Evolutionary conservation across 2,888 invertebrate genomes (phyloP).

Genomic region (Metacarcinus magister): DNA sequence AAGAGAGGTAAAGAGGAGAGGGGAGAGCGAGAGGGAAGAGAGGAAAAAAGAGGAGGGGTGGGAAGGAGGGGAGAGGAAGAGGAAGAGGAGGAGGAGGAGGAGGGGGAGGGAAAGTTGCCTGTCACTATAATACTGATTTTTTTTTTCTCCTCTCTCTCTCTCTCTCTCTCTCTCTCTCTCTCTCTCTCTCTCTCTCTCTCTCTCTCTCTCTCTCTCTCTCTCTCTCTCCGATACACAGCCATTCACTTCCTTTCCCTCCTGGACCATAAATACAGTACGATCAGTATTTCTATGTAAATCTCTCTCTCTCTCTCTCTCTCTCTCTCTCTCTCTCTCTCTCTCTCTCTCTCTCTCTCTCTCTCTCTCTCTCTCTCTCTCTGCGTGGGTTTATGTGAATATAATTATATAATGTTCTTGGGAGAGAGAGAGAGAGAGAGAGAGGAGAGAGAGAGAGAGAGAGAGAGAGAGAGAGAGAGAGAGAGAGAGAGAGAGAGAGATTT

Average conservation of each 20-base stretch:
- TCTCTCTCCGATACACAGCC: not conserved
- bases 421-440: not conserved
- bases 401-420: not conserved
- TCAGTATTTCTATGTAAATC: too few relatives aligned
- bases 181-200: slow-evolving; percentile 21
- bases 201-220: not conserved
- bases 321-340: slow-evolving; percentile 26
- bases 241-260: not conserved
- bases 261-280: too few relatives aligned
- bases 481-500: not conserved
- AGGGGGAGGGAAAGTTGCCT: not conserved
- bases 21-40: not conserved
- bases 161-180: slow-evolving; percentile 40
- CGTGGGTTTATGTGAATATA: not conserved
- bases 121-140: not conserved
- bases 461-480: not conserved
- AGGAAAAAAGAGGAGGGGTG: not conserved
- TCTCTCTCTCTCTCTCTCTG: not conserved
- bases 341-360: slow-evolving; percentile 26
- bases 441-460: not conserved
- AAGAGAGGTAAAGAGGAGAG: not conserved
- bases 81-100: not conserved
- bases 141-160: not conserved
- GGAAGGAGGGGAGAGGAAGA: not conserved
- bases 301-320: slow-evolving; percentile 21